Base-by-base conservation (phyloP, 2,797 vertebrate genomes). In the Remorina albescens region DNA sequence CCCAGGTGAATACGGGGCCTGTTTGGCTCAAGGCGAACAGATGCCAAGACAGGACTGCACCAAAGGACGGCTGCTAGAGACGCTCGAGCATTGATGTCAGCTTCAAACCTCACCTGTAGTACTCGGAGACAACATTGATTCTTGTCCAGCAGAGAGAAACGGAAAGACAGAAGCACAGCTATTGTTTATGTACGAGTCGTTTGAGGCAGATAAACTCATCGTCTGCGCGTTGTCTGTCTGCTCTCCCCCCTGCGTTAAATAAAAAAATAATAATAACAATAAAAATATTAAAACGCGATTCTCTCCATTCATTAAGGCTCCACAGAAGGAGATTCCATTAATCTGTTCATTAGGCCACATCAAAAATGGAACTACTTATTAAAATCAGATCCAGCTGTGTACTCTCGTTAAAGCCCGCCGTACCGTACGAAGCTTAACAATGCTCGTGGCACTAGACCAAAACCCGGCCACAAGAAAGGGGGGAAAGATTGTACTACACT, bases 271-370 rank as follows among this genome's bases (percentile, higher is more conserved):
- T 51, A 61, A 57, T 59, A 76, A 87, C 57, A 82, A 87, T n/a
- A n/a, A n/a, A n/a, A n/a, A n/a, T n/a, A n/a, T n/a, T n/a, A 82
- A 76, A 80, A 81, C 87, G 76, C 57, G 51, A 86, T 85, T 92
- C 78, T 74, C 89, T 92, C 81, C 89, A 84, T 94, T 94, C 93
- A 95, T 95, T 94, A 94, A 92, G 90, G 88, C 86, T 85, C 93
- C 90, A 89, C 89, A 93, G 92, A 93, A 93, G 91, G 90, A 93
- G 92, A 94, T 91, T 93, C 93, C 87, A 93, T 94, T 95, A 94
- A 95, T 95, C 94, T 95, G 93, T 94, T 95, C 94, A 94, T 95
- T 94, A 95, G 91, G 84, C 89, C 84, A 95, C 93, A 94, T 95
- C 94, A 95, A 95, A 94, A 93, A 91, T 93, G 87, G 83, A 91